phyloP scores from a whole-genome alignment of 2,888 invertebrate genomes.

The Augiades crinisus region DNA sequence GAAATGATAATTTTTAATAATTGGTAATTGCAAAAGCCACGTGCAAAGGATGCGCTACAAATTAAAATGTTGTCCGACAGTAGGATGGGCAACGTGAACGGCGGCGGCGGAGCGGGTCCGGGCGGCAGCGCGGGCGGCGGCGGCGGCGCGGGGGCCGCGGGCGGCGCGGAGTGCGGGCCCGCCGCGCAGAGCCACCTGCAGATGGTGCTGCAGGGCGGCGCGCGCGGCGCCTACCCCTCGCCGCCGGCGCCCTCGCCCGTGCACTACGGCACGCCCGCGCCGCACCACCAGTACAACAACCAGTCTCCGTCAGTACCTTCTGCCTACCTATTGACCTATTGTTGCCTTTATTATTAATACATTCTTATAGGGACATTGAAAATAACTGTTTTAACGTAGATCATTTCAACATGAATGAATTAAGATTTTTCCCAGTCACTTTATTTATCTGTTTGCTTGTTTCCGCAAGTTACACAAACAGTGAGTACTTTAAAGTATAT shows the following conservation, averaged over 20 bases:
- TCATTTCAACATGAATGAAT: too few species aligned
- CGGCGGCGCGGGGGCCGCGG: slow-evolving; percentile 30
- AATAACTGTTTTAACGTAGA: too few species aligned
- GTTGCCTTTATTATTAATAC: too few species aligned
- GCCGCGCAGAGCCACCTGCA: slow-evolving; percentile 62
- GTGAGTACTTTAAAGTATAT: too few species aligned
- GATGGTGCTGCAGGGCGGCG: slow-evolving; percentile 70
- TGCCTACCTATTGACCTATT: not conserved
- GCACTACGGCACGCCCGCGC: slow-evolving; percentile 48
- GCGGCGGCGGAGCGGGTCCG: slow-evolving; percentile 32
- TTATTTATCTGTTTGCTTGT: too few species aligned
- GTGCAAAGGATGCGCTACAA: too few species aligned
- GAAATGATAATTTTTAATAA: too few species aligned
- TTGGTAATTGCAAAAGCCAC: too few species aligned
- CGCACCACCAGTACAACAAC: slow-evolving; percentile 46
- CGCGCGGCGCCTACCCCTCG: slow-evolving; percentile 48
- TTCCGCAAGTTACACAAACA: too few species aligned
- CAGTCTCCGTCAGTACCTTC: slow-evolving; percentile 46
- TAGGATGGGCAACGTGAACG: slow-evolving; percentile 57
- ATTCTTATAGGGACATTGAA: too few species aligned
- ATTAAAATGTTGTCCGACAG: slow-evolving; percentile 33
- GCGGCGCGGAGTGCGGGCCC: slow-evolving; percentile 25
- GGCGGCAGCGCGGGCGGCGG: slow-evolving; percentile 26
- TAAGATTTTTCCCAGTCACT: too few species aligned
- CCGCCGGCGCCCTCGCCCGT: slow-evolving; percentile 52